Evolutionary conservation across 2,888 invertebrate species (phyloP), one percentile per base, ranked within the genome.

Genomic region (Bellardia pandia): DNA sequence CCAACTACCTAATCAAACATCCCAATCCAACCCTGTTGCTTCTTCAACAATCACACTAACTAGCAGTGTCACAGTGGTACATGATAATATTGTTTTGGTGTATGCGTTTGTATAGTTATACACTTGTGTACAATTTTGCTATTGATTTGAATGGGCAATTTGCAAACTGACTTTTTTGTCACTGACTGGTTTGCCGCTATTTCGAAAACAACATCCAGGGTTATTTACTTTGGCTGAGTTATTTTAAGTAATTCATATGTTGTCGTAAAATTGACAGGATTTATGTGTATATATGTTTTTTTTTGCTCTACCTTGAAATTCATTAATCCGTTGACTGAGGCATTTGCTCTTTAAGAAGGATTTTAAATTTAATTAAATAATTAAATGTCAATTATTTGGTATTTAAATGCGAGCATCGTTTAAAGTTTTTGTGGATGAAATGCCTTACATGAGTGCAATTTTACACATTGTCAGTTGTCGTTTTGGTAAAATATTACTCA

Each of bases 1-100:
- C 11, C 64, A 40, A 23, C 60, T 56, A 56, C 3, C 33, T 33
- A 33, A 30, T 11, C 3, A 58, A 30, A 9, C 23, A 1, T 1
- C 7, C 13, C 2, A 48, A 58, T 1, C 6, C 23, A 56, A n/a
- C 30, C 53, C 51, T 71, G 71, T 60, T 69, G 14, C 51, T 75
- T 82, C 42, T 62, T 62, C 62, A 66, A 42, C 58, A 82, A 62
- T 69, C 69, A 53, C 23, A 37, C 11, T 71, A 53, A 33, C 16
- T 45, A 9, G 37, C 33, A 45, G 64, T 64, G 51, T 40, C 71
- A 83, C 83, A 71, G 83, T 83, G 83, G 83, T 77, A 77, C 64
- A n/a, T 23, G 11, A 6, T 23, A 64, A 37, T 51, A 13, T 48
- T 23, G 37, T 60, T 69, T 6, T 23, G 9, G 23, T 30, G 23